phyloP scores from a whole-genome alignment of 2,797 vertebrate genomes.

The Bradypus variegatus region DNA sequence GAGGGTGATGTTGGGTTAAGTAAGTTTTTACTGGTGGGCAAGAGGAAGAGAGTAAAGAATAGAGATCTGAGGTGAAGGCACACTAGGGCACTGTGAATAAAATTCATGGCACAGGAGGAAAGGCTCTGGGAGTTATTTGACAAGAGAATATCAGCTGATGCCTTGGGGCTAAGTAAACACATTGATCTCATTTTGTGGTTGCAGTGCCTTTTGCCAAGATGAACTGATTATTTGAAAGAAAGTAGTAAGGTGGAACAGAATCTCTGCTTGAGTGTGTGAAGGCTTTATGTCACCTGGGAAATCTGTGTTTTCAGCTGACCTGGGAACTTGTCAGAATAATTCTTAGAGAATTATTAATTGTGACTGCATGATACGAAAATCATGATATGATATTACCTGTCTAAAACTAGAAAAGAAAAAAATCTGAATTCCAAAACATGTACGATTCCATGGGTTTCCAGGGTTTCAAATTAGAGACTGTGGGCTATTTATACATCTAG shows the following conservation, averaged over 20 bases:
- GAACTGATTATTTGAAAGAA: neutral
- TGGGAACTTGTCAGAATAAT: neutral
- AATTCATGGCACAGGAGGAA: neutral
- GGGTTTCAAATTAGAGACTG: neutral
- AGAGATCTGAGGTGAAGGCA: neutral
- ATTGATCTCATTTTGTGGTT: neutral
- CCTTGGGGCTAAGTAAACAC: neutral
- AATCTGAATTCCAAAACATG: neutral
- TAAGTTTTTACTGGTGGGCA: slow-evolving; percentile 73
- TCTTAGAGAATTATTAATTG: no score
- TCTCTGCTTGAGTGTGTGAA: neutral
- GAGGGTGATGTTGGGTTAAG: slow-evolving; percentile 84
- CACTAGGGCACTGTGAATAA: neutral
- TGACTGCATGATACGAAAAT: neutral
- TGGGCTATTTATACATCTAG: neutral
- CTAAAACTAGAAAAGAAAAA: neutral
- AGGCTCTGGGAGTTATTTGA: neutral
- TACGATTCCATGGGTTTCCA: neutral
- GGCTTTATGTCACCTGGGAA: neutral
- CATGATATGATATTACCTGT: neutral
- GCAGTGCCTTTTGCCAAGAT: neutral
- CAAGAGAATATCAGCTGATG: no score
- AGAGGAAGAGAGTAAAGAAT: neutral
- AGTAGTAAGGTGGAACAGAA: neutral
- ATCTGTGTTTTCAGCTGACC: neutral